A percentile compares a stretch with the other conserved stretches of the same genome.
These are phyloP conservation scores for Hippocampus comes DNA, from an alignment of 2,113 vertebrate genomes.

Conservation along the genomic window DNA sequence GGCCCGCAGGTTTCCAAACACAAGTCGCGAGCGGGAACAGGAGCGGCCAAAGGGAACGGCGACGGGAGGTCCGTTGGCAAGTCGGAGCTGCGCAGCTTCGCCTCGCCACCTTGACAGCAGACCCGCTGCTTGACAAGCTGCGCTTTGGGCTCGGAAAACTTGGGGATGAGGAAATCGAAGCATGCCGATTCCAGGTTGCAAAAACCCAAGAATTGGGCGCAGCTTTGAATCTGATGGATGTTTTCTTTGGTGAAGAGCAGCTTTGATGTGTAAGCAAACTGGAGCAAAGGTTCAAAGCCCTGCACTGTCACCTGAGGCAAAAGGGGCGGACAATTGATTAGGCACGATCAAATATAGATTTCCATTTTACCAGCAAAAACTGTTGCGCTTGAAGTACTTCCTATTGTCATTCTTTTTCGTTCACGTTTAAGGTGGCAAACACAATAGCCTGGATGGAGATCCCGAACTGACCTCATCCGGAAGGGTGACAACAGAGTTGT, in stretches of 20 bases:
- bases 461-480: slow-evolving; percentile 81
- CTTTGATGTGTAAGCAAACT: slow-evolving; percentile 93
- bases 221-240: slow-evolving; percentile 84
- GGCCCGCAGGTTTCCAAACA: slow-evolving; percentile 73
- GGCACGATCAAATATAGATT: background rate
- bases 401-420: too few relatives aligned
- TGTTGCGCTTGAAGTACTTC: too few relatives aligned
- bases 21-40: slow-evolving; percentile 77
- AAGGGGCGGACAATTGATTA: slow-evolving; percentile 8
- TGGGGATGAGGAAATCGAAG: slow-evolving; percentile 91
- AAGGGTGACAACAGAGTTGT: slow-evolving; percentile 79
- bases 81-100: slow-evolving; percentile 18
- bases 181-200: slow-evolving; percentile 88
- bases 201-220: slow-evolving; percentile 83
- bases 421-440: too few relatives aligned
- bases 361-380: background rate
- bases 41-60: slow-evolving; percentile 77
- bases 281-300: slow-evolving; percentile 90
- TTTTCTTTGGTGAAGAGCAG: slow-evolving; percentile 91
- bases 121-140: slow-evolving; percentile 65
- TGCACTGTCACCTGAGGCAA: slow-evolving; percentile 83
- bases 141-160: slow-evolving; percentile 76
- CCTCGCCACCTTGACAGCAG: slow-evolving; percentile 40
- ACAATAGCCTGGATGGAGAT: background rate
- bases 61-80: slow-evolving; percentile 63